phyloP scores from a whole-genome alignment of 2,113 vertebrate genomes.

The Vicugna pacos region DNA sequence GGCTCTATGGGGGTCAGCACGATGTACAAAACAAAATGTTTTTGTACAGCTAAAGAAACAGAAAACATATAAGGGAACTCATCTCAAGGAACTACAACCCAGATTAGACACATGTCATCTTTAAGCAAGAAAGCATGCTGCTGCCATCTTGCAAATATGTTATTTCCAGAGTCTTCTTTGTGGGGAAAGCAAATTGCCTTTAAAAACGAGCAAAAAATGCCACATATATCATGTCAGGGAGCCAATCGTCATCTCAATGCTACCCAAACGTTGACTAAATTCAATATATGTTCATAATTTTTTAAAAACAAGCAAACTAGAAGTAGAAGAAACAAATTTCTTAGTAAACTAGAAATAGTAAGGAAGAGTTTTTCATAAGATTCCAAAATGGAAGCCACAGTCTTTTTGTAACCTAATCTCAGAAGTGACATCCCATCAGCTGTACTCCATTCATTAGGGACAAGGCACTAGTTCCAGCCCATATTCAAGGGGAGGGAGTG shows the following conservation, averaged over 20 bases:
- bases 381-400: not conserved
- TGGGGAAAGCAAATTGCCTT: not conserved
- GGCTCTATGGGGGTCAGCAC: not conserved
- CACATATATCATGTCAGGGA: not conserved
- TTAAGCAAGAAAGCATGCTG: not conserved
- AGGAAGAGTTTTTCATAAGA: not conserved
- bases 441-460: not conserved
- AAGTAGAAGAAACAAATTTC: not conserved
- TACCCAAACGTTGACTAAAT: constrained; percentile 20
- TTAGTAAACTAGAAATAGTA: not conserved
- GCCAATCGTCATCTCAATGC: not conserved
- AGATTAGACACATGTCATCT: not conserved
- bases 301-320: not conserved
- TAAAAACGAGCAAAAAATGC: not conserved
- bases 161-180: not conserved
- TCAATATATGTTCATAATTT: not conserved
- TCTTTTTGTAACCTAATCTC: not conserved
- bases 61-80: not conserved
- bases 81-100: not conserved
- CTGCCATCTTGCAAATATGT: not conserved
- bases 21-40: not conserved
- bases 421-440: not conserved
- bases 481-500: not conserved
- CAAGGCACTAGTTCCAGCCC: not conserved
- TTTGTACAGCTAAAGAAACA: not conserved